Conservation (phyloP, 2,113 vertebrate genomes). For the Leucoraja erinaceus region DNA sequence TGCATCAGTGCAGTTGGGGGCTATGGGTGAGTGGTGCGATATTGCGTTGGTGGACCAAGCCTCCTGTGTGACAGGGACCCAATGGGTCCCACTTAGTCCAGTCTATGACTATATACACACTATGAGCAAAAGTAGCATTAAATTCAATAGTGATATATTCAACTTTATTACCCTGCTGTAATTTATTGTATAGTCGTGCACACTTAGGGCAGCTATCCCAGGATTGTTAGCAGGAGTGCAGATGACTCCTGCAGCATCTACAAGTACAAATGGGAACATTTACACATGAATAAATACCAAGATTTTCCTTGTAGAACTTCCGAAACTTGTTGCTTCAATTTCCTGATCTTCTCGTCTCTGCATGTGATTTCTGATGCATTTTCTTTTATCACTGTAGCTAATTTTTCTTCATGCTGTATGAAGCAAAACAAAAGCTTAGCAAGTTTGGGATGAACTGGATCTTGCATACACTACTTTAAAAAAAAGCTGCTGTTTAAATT, state of each 20-base stretch:
- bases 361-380: constrained; percentile 40
- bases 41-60: too few species aligned
- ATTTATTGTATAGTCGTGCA: background rate
- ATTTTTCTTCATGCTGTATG: constrained; percentile 41
- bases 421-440: constrained; percentile 17
- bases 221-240: background rate
- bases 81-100: too few species aligned
- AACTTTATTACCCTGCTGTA: background rate
- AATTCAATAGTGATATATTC: background rate
- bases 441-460: background rate
- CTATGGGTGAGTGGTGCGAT: too few species aligned
- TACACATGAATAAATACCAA: constrained; percentile 40
- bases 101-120: background rate
- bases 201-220: background rate
- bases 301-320: constrained; percentile 44
- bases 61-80: too few species aligned
- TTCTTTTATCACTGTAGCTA: constrained; percentile 41
- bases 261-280: background rate
- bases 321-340: constrained; percentile 45
- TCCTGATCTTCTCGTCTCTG: constrained; percentile 44
- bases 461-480: background rate
- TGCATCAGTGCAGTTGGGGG: too few species aligned
- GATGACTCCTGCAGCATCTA: background rate
- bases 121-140: background rate
- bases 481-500: background rate